These are phyloP conservation scores for Amblyjoppa proteus DNA, from an alignment of 2,888 invertebrate species.

Conservation along the genomic window DNA sequence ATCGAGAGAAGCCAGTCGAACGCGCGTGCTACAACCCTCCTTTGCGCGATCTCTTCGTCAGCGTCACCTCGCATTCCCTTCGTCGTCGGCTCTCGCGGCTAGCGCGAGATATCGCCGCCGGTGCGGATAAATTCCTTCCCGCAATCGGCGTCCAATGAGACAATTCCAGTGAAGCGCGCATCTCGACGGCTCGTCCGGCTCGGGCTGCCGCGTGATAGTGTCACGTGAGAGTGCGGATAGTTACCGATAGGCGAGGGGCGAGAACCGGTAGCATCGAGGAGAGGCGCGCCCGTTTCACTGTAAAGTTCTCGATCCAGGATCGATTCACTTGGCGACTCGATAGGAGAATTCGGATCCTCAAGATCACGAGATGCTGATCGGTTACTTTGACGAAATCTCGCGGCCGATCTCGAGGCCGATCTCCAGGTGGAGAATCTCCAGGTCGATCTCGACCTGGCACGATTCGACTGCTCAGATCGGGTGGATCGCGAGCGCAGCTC, in stretches of 20 bases:
- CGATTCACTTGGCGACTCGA: neutral
- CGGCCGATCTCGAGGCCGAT: too few species aligned
- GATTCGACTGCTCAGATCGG: too few species aligned
- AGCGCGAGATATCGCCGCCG: too few species aligned
- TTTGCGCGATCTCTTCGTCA: slow-evolving; percentile 69
- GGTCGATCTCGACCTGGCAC: too few species aligned
- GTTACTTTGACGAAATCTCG: neutral
- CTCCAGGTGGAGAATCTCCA: too few species aligned
- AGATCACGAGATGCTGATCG: neutral
- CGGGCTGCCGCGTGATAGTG: slow-evolving; percentile 40
- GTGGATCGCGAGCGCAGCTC: too few species aligned
- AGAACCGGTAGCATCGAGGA: neutral
- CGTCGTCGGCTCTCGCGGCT: too few species aligned
- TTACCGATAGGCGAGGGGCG: neutral
- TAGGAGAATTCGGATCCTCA: neutral
- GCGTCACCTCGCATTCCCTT: neutral
- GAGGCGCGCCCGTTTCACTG: neutral
- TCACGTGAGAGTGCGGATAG: slow-evolving; percentile 58
- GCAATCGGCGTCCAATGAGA: too few species aligned
- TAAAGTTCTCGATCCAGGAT: neutral
- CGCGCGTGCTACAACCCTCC: slow-evolving; percentile 79
- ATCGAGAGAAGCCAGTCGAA: slow-evolving; percentile 79
- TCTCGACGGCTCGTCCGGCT: neutral
- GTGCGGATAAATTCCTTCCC: too few species aligned
- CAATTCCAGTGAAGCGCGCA: slow-evolving; percentile 18